Evolutionary conservation across 2,113 vertebrate species (phyloP).

Genomic region (Erpornis zantholeuca): DNA sequence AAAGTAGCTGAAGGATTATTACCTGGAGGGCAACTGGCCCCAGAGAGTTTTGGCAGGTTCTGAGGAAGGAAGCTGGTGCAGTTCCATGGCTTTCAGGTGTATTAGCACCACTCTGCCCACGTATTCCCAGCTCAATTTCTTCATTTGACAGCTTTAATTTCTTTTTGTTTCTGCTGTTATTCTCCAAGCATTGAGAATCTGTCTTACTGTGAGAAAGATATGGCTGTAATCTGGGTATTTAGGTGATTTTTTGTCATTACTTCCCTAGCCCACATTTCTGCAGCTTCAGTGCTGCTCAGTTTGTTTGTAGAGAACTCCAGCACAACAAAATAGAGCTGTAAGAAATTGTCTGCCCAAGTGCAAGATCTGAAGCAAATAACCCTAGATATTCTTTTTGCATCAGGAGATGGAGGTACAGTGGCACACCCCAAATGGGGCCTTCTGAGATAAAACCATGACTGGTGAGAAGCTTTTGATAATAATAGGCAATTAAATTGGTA

Average conservation of each 20-base stretch:
- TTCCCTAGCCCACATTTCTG: neutral
- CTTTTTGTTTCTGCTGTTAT: neutral
- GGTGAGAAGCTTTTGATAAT: conserved; percentile 33
- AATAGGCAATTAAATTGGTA: conserved; percentile 10
- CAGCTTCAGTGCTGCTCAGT: neutral
- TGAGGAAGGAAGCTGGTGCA: neutral
- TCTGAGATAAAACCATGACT: neutral
- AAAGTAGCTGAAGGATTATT: neutral
- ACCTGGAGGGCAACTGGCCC: neutral
- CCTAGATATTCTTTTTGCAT: neutral
- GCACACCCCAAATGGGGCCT: neutral
- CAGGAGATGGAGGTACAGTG: neutral
- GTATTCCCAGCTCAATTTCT: neutral
- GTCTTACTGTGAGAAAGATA: neutral
- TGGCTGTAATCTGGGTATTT: neutral
- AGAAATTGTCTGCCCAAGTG: neutral
- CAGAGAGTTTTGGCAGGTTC: neutral
- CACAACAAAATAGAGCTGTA: neutral
- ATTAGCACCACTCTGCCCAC: neutral
- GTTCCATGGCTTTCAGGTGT: neutral
- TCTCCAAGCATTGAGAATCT: neutral
- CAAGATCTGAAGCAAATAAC: neutral
- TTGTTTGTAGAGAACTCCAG: neutral
- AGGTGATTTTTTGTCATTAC: neutral
- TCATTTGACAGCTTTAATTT: conserved; percentile 30